These are phyloP conservation scores for Lutraria rhynchaena DNA, from an alignment of 1,140 invertebrate genomes.

Conservation along the genomic window DNA sequence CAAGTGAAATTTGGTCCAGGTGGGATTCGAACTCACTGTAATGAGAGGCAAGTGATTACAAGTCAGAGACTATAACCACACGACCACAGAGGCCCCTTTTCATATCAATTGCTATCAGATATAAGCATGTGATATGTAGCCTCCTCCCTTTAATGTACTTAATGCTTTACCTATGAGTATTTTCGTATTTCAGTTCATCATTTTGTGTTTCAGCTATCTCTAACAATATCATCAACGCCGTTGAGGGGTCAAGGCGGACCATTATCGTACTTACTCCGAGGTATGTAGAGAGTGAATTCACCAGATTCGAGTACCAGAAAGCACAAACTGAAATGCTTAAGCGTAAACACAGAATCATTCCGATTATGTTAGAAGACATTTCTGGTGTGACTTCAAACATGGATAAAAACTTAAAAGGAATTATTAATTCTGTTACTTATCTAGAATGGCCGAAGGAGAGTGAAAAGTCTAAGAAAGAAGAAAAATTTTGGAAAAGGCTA, in stretches of 20 bases:
- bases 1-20: too few species aligned
- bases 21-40: too few species aligned
- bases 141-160: too few species aligned
- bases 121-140: too few species aligned
- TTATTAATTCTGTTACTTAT: constrained; percentile 71
- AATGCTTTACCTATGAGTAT: too few species aligned
- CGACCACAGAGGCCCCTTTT: too few species aligned
- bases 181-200: too few species aligned
- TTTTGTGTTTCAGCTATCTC: constrained; percentile 72
- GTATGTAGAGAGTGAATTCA: constrained; percentile 74
- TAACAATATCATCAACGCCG: constrained; percentile 72
- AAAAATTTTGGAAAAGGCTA: constrained; percentile 73
- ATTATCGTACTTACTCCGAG: constrained; percentile 70
- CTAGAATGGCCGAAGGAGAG: constrained; percentile 66
- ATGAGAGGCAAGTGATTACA: too few species aligned
- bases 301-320: constrained; percentile 74
- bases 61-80: too few species aligned
- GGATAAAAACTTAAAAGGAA: constrained; percentile 71
- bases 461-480: constrained; percentile 51
- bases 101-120: too few species aligned
- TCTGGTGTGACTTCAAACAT: constrained; percentile 45
- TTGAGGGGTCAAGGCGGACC: constrained; percentile 72
- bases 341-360: constrained; percentile 72
- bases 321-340: constrained; percentile 75
- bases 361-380: constrained; percentile 73